These are phyloP conservation scores for Papilio aristodemus DNA, from an alignment of 1,140 invertebrate species.

Conservation along the genomic window DNA sequence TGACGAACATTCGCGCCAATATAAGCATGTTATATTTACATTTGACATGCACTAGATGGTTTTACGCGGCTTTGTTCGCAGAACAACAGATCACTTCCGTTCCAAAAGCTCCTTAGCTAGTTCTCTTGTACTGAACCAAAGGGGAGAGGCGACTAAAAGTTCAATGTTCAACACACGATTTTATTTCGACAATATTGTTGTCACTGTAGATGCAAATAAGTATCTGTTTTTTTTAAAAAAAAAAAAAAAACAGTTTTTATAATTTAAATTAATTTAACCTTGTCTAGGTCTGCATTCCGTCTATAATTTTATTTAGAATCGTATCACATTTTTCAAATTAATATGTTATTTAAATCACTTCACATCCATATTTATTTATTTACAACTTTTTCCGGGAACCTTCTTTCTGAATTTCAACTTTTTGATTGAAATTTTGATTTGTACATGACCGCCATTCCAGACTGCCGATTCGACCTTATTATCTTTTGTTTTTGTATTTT, in stretches of 20 bases:
- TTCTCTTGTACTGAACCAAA: neutral
- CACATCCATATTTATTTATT: too few species aligned
- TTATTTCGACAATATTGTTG: neutral
- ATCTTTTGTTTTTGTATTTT: too few species aligned
- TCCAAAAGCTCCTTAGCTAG: conserved; percentile 2
- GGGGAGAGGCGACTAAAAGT: neutral
- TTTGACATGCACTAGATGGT: neutral
- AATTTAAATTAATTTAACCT: too few species aligned
- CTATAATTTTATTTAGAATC: too few species aligned
- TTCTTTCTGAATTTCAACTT: too few species aligned
- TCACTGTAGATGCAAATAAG: neutral
- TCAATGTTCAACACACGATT: neutral
- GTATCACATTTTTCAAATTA: neutral
- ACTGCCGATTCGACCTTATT: too few species aligned
- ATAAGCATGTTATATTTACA: conserved; percentile 11
- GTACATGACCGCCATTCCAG: too few species aligned
- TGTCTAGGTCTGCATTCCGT: neutral
- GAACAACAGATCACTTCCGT: neutral
- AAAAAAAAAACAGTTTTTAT: too few species aligned
- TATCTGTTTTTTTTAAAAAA: too few species aligned
- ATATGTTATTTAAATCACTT: too few species aligned
- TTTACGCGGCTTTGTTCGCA: neutral
- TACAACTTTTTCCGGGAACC: too few species aligned
- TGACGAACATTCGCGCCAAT: neutral
- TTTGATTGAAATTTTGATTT: too few species aligned